Base-by-base conservation (phyloP, 2,113 vertebrate genomes). In the Macquaria australasica region DNA sequence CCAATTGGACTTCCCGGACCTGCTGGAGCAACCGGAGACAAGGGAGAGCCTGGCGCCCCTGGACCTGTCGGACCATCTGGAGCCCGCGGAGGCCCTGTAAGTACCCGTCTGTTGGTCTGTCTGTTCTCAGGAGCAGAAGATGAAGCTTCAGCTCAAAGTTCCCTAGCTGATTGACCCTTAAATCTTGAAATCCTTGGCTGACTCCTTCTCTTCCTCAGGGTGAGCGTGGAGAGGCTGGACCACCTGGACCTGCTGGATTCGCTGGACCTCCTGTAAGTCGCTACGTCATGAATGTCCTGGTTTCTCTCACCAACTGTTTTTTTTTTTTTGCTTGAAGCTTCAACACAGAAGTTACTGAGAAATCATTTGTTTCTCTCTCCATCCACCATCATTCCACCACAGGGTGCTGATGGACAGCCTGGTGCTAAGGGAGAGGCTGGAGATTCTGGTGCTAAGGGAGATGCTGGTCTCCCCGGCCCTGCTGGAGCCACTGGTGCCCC, bases 1-100 rank as follows among this genome's bases (percentile, higher is more conserved):
- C 97, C 98, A 80, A 99, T 99, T 31, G 98, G 98, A 92, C 97
- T 97, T 90, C 98, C 97, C 21, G 98, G 98, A 88, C 97, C 98
- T 0, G 95, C 95, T 92, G 98, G 98, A 85, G 62, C 97, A 85
- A 88, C 97, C 3, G 98, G 98, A 95, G 98, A 99, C 91, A 99
- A 99, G 97, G 98, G 98, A 96, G 98, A 99, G 96, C 16, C 90
- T 89, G 98, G 98, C 77, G 94, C 97, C 43, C 28, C 93, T 3
- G 98, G 98, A 67, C 90, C 96, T 90, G 84, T 96, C 77, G 98
- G 98, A 86, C 96, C 98, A 81, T 90, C 95, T 66, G 98, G 98
- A 94, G 96, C 96, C 72, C 98, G 98, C 83, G 98, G 98, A 83
- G 93, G 95, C 91, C 96, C 98, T 8, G 98, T 99, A 87, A 97